Conservation (phyloP, 1,140 invertebrate species). For the Lordiphosa clarofinis region DNA sequence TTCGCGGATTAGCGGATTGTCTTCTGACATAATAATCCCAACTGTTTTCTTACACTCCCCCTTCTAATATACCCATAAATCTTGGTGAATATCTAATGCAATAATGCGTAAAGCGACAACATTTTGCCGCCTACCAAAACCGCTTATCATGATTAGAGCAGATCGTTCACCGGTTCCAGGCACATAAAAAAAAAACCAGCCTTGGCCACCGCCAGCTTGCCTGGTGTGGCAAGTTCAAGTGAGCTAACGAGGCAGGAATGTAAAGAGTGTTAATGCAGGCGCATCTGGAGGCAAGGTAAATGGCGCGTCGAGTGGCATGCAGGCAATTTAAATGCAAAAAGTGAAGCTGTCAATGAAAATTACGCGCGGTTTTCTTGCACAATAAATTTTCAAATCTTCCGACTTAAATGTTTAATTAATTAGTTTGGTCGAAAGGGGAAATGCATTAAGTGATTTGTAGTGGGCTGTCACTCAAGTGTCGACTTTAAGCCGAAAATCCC, state of each 20-base stretch:
- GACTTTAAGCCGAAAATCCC: constrained; percentile 44
- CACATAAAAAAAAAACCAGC: constrained; percentile 1
- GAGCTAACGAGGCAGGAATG: constrained; percentile 71
- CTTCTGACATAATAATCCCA: too few species aligned
- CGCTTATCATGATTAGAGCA: constrained; percentile 54
- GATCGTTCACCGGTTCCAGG: constrained; percentile 23
- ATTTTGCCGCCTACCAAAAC: constrained; percentile 23
- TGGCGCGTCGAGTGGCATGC: constrained; percentile 50
- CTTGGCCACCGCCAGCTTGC: constrained; percentile 18
- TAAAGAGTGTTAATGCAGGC: constrained; percentile 66
- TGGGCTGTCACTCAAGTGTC: constrained; percentile 59
- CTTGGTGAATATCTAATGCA: too few species aligned
- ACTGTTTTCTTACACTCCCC: too few species aligned
- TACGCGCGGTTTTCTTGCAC: constrained; percentile 43
- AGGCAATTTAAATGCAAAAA: constrained; percentile 75
- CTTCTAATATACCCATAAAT: too few species aligned
- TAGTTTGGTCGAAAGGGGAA: constrained; percentile 24
- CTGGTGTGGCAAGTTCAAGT: constrained; percentile 43
- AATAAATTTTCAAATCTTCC: constrained; percentile 61
- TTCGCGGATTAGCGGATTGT: too few species aligned
- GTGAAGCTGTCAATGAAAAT: constrained; percentile 76
- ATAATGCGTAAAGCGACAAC: constrained; percentile 37
- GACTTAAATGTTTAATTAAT: constrained; percentile 74
- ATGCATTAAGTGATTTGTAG: constrained; percentile 36
- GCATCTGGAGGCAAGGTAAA: constrained; percentile 23